A percentile compares a stretch with the other conserved stretches of the same genome.
Conservation (phyloP, 2,888 invertebrate genomes). For the Nowickia ferox region DNA sequence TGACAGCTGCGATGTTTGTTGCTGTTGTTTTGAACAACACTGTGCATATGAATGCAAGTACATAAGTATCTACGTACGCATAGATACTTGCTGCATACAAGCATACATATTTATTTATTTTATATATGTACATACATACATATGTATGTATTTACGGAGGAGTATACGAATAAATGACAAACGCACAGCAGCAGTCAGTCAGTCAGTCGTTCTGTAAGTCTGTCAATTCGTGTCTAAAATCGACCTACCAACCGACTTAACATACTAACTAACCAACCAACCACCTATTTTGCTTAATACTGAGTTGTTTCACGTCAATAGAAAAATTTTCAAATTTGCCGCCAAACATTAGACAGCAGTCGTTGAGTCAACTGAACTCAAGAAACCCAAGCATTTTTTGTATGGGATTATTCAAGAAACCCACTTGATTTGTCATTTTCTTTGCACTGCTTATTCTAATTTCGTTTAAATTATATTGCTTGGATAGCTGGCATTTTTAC, state of each 20-base stretch:
- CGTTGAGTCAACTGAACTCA: slow-evolving; percentile 80
- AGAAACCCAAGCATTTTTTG: slow-evolving; percentile 82
- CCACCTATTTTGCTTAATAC: slow-evolving; percentile 60
- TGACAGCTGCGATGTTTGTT: too few species aligned
- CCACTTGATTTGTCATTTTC: slow-evolving; percentile 84
- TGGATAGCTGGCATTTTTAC: slow-evolving; percentile 68
- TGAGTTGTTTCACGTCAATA: slow-evolving; percentile 70
- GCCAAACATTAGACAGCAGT: slow-evolving; percentile 80
- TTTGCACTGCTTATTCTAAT: slow-evolving; percentile 78
- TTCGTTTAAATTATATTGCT: slow-evolving; percentile 68
- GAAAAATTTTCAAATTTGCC: slow-evolving; percentile 82
- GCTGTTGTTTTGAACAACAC: not conserved
- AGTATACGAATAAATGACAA: slow-evolving; percentile 25
- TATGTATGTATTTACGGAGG: not conserved
- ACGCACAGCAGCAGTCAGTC: slow-evolving; percentile 34
- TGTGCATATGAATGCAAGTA: slow-evolving; percentile 26
- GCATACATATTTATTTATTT: slow-evolving; percentile 4
- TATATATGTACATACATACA: not conserved
- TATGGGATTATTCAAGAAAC: slow-evolving; percentile 87
- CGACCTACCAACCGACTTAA: slow-evolving; percentile 32
- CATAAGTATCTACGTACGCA: slow-evolving; percentile 39
- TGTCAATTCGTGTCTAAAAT: slow-evolving; percentile 23
- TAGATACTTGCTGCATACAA: slow-evolving; percentile 41
- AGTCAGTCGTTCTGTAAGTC: slow-evolving; percentile 5
- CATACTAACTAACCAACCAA: slow-evolving; percentile 61